These are phyloP conservation scores for Brachionus manjavacas DNA, from an alignment of 1,140 invertebrate genomes.

Conservation along the genomic window DNA sequence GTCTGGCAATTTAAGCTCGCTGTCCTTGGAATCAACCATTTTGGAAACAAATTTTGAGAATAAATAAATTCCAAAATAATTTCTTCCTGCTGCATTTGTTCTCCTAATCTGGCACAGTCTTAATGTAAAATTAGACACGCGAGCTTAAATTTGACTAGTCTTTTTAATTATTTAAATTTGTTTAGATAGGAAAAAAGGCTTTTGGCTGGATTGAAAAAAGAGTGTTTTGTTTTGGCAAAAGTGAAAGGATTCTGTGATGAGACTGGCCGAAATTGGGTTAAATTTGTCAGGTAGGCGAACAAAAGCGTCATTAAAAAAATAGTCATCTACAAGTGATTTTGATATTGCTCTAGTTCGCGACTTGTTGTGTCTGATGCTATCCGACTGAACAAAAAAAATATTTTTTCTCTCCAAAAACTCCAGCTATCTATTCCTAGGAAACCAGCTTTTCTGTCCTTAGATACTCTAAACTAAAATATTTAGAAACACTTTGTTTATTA, in stretches of 20 bases:
- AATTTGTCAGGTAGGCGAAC: neutral
- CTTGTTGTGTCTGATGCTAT: neutral
- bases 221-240: neutral
- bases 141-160: neutral
- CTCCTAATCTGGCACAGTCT: neutral
- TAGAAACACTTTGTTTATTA: neutral
- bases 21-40: neutral
- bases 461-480: constrained; percentile 1
- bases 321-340: neutral
- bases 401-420: neutral
- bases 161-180: neutral
- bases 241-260: neutral
- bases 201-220: neutral
- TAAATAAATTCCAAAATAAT: neutral
- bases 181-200: too few relatives aligned
- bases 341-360: neutral
- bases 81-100: neutral
- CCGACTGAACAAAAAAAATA: neutral
- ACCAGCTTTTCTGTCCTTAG: neutral
- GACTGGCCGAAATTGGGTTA: neutral
- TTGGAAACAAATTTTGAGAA: neutral
- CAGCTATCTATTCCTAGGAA: too few relatives aligned
- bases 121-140: neutral
- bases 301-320: neutral
- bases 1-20: neutral